These are phyloP conservation scores for Syngnathus floridae DNA, from an alignment of 2,113 vertebrate species.

Conservation along the genomic window DNA sequence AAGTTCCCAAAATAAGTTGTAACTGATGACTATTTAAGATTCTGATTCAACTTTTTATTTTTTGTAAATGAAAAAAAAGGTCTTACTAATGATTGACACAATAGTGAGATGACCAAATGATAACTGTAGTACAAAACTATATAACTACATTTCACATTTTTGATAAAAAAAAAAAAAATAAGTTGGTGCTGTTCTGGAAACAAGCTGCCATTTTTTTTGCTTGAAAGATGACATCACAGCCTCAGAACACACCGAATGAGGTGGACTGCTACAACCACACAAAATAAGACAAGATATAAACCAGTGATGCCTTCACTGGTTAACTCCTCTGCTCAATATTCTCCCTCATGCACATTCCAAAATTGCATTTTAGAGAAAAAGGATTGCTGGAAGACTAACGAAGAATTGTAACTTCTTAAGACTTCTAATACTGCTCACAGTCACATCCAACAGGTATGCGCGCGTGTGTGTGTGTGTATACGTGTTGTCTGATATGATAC, in stretches of 20 bases:
- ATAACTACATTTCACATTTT: conserved; percentile 48
- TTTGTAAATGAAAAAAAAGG: conserved; percentile 59
- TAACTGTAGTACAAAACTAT: conserved; percentile 43
- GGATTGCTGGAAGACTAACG: conserved; percentile 66
- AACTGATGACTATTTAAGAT: conserved; percentile 41
- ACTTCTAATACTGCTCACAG: conserved; percentile 22
- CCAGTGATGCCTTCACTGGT: conserved; percentile 15
- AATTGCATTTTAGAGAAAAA: conserved; percentile 45
- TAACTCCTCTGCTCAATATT: conserved; percentile 20
- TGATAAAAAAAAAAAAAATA: conserved; percentile 13
- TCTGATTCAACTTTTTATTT: conserved; percentile 38
- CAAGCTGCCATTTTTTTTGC: conserved; percentile 33
- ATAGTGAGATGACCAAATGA: conserved; percentile 50
- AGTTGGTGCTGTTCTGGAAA: conserved; percentile 25
- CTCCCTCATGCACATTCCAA: conserved; percentile 30
- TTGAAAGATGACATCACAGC: conserved; percentile 24
- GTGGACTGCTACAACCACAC: conserved; percentile 41
- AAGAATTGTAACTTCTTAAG: conserved; percentile 48
- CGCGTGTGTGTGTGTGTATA: conserved; percentile 4
- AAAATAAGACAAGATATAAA: conserved; percentile 18
- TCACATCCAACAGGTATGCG: conserved; percentile 27
- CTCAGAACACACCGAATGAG: conserved; percentile 21
- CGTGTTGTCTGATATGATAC: neutral
- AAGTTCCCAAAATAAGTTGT: neutral
- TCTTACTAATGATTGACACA: conserved; percentile 56